phyloP scores from a whole-genome alignment of 1,140 invertebrate genomes.

The Chironomus tepperi region DNA sequence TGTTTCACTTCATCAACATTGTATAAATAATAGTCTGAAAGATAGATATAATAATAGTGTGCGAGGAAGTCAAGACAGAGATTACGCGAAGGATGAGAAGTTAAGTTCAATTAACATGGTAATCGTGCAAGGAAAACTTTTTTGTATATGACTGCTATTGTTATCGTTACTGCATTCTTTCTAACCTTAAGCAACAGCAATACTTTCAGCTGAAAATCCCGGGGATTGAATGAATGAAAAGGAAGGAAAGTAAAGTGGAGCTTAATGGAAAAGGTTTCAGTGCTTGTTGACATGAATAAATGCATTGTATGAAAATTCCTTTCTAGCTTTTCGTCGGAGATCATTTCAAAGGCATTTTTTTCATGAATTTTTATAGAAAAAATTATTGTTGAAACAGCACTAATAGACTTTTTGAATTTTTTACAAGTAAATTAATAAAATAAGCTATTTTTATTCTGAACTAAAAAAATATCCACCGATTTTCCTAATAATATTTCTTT shows the following conservation, averaged over 20 bases:
- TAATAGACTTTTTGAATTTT: too few species aligned
- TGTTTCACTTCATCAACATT: background rate
- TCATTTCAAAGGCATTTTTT: too few species aligned
- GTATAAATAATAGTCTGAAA: background rate
- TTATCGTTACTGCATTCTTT: too few species aligned
- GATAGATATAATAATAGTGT: too few species aligned
- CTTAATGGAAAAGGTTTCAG: background rate
- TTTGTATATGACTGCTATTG: background rate
- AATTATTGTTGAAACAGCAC: too few species aligned
- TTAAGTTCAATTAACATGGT: slow-evolving; percentile 22
- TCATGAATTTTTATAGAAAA: too few species aligned
- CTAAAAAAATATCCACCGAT: too few species aligned
- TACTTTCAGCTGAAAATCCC: background rate
- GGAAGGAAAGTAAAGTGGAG: background rate
- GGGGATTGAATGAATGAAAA: background rate
- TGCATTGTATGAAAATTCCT: background rate
- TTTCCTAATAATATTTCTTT: too few species aligned
- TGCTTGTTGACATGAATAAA: background rate
- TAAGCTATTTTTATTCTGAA: too few species aligned
- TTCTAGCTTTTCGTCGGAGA: too few species aligned
- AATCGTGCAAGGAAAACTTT: background rate
- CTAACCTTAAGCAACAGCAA: background rate
- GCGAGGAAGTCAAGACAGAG: background rate
- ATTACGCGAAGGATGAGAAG: background rate
- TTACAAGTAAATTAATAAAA: too few species aligned